Evolutionary conservation across 2,888 invertebrate species (phyloP).

Genomic region (Cheilosia impressa): DNA sequence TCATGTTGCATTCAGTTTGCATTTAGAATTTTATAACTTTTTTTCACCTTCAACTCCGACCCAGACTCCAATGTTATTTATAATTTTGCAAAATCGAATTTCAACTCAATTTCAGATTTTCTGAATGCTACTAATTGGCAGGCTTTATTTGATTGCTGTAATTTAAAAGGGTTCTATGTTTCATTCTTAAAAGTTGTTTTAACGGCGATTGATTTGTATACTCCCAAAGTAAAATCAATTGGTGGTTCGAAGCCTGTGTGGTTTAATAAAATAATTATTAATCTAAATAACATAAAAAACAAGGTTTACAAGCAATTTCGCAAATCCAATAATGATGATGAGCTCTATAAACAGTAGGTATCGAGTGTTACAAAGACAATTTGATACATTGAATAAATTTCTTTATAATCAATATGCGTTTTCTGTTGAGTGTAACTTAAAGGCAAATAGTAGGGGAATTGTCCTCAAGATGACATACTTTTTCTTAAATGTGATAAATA

Average conservation of each 20-base stretch:
- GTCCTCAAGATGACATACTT: no score
- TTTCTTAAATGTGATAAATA: no score
- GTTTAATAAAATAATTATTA: background rate
- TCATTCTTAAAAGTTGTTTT: background rate
- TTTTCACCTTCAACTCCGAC: background rate
- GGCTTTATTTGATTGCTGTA: background rate
- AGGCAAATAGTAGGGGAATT: background rate
- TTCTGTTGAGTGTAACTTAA: background rate
- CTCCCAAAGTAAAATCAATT: background rate
- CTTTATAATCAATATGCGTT: background rate
- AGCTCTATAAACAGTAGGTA: background rate
- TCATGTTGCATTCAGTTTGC: background rate
- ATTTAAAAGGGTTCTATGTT: background rate
- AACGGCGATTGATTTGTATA: background rate
- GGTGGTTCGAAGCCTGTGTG: background rate
- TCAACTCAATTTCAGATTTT: background rate
- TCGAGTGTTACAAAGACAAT: background rate
- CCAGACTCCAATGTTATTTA: background rate
- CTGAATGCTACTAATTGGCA: background rate
- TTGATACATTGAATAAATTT: background rate
- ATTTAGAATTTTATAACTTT: background rate
- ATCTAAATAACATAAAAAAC: background rate
- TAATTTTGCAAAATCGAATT: background rate
- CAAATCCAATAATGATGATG: background rate
- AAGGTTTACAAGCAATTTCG: slow-evolving; percentile 15